Percentiles rank a stretch among this genome's conserved stretches.
phyloP scores from a whole-genome alignment of 2,113 vertebrate genomes.

The Antechinus stuartii region DNA sequence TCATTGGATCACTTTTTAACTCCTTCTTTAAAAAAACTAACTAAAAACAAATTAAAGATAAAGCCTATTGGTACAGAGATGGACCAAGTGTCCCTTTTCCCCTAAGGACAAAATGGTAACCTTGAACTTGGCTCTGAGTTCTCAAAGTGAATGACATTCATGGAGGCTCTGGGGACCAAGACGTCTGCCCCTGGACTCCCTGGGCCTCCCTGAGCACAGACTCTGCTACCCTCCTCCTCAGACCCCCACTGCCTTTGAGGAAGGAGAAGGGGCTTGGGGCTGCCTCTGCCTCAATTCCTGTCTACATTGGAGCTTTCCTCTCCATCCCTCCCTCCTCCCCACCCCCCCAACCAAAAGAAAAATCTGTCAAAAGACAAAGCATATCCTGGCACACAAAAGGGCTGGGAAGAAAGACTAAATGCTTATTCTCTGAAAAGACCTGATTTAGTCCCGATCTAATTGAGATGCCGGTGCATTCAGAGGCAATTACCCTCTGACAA shows the following conservation, averaged over 20 bases:
- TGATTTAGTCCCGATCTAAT: slow-evolving; percentile 75
- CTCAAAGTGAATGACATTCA: slow-evolving; percentile 57
- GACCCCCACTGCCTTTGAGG: slow-evolving; percentile 19
- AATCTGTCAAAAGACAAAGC: slow-evolving; percentile 80
- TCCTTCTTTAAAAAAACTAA: neutral
- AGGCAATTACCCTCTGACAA: slow-evolving; percentile 78
- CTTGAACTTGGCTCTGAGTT: neutral
- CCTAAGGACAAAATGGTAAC: slow-evolving; percentile 11
- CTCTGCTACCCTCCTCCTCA: neutral
- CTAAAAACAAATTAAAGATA: neutral
- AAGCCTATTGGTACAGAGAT: neutral
- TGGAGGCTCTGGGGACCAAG: slow-evolving; percentile 55
- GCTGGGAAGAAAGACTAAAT: slow-evolving; percentile 78
- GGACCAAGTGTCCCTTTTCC: slow-evolving; percentile 18
- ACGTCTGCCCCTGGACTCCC: neutral
- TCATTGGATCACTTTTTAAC: neutral
- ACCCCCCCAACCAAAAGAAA: slow-evolving; percentile 71
- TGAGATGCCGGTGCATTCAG: slow-evolving; percentile 77
- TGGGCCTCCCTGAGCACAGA: neutral
- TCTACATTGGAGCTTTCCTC: slow-evolving; percentile 76
- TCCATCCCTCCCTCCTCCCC: slow-evolving; percentile 62
- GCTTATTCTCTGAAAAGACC: slow-evolving; percentile 76
- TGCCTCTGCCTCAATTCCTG: slow-evolving; percentile 75
- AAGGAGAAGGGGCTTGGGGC: slow-evolving; percentile 48
- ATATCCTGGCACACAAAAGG: slow-evolving; percentile 79